phyloP scores from a whole-genome alignment of 2,797 vertebrate species.

The Enteromius unitaeniatus region DNA sequence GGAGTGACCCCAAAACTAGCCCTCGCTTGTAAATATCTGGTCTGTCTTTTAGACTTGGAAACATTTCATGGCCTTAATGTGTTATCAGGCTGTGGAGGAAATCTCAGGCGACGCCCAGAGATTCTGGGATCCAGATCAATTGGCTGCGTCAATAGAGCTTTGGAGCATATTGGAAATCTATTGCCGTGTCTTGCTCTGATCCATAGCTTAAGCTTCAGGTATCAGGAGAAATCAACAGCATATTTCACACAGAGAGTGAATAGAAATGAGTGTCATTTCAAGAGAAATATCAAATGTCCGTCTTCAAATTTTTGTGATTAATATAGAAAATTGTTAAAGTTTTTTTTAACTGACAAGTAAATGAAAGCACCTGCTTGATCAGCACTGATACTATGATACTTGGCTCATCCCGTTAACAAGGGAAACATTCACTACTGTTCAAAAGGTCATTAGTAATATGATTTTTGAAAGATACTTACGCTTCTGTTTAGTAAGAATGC shows the following conservation, averaged over 20 bases:
- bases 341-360: neutral
- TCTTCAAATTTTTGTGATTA: neutral
- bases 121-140: slow-evolving; percentile 46
- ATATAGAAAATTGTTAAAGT: neutral
- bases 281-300: neutral
- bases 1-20: slow-evolving; percentile 23
- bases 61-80: slow-evolving; percentile 41
- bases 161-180: slow-evolving; percentile 40
- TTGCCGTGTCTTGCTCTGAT: slow-evolving; percentile 1
- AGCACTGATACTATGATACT: neutral
- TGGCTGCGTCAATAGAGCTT: slow-evolving; percentile 23
- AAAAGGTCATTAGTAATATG: neutral
- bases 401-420: neutral
- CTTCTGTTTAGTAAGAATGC: neutral
- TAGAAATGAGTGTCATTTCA: neutral
- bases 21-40: slow-evolving; percentile 23
- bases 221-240: slow-evolving; percentile 6
- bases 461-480: neutral
- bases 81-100: slow-evolving; percentile 46
- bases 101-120: slow-evolving; percentile 28
- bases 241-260: neutral
- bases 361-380: neutral
- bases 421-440: neutral
- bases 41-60: slow-evolving; percentile 31
- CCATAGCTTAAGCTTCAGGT: slow-evolving; percentile 24